Evolutionary conservation across 1,140 invertebrate species (phyloP).

Genomic region (Leptoteleia sp.): DNA sequence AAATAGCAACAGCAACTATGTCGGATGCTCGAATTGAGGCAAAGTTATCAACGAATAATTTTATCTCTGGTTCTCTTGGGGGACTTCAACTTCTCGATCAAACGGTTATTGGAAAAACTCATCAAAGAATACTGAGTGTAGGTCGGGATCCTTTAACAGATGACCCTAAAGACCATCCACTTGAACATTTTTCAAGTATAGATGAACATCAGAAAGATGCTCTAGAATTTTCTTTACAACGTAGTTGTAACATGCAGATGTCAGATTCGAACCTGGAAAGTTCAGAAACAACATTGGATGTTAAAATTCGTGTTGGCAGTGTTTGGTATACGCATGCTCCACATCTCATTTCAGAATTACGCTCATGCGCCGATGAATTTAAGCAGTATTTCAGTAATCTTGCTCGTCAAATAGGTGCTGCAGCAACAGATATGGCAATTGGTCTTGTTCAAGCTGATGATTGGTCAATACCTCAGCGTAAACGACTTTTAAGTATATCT

Average conservation of each 20-base stretch:
- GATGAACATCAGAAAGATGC: slow-evolving; percentile 71
- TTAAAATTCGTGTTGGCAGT: slow-evolving; percentile 90
- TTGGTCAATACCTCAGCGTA: slow-evolving; percentile 75
- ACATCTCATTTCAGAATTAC: slow-evolving; percentile 91
- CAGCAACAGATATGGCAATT: slow-evolving; percentile 96
- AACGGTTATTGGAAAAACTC: slow-evolving; percentile 90
- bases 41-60: slow-evolving; percentile 85
- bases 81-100: slow-evolving; percentile 95
- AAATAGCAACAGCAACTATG: slow-evolving; percentile 96
- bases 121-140: slow-evolving; percentile 92
- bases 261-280: slow-evolving; percentile 28
- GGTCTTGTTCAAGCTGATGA: slow-evolving; percentile 89
- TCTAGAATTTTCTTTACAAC: slow-evolving; percentile 73
- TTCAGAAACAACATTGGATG: slow-evolving; percentile 73
- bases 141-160: slow-evolving; percentile 88
- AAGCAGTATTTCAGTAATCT: slow-evolving; percentile 88
- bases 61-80: slow-evolving; percentile 91
- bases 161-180: slow-evolving; percentile 72
- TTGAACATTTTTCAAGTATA: slow-evolving; percentile 70
- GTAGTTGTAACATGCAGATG: slow-evolving; percentile 23
- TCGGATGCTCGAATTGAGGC: slow-evolving; percentile 94
- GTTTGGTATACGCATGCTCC: slow-evolving; percentile 96
- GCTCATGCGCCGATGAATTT: slow-evolving; percentile 87
- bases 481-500: slow-evolving; percentile 75
- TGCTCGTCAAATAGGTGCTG: slow-evolving; percentile 90